Evolutionary conservation across 2,113 vertebrate genomes (phyloP).

Genomic region (Prinia subflava): DNA sequence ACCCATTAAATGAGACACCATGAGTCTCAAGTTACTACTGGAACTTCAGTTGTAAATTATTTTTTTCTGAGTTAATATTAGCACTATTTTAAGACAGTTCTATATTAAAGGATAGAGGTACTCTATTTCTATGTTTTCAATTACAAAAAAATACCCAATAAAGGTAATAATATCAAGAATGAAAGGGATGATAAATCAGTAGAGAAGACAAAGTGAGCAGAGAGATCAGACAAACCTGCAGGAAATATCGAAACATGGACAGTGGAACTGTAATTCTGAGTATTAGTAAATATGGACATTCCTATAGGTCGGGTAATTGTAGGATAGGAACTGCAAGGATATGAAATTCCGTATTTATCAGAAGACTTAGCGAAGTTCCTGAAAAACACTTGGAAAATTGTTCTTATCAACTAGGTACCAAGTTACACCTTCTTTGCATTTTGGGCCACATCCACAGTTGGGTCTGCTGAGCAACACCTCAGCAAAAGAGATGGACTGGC

Average conservation of each 20-base stretch:
- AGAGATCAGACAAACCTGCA: background rate
- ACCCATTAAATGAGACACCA: background rate
- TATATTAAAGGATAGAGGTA: background rate
- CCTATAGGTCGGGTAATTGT: background rate
- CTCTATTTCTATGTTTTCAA: background rate
- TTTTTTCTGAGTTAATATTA: background rate
- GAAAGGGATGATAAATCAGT: background rate
- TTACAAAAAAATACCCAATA: background rate
- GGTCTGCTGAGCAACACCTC: background rate
- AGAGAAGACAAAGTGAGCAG: background rate
- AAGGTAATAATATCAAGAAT: background rate
- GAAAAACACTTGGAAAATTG: background rate
- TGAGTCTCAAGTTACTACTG: background rate
- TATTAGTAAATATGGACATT: background rate
- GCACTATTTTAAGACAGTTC: background rate
- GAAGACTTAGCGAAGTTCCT: background rate
- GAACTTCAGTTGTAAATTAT: background rate
- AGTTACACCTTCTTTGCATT: background rate
- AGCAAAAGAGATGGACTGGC: background rate
- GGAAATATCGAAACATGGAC: background rate
- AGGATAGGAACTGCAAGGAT: background rate
- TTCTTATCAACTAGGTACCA: rapidly evolving
- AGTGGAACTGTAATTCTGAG: background rate
- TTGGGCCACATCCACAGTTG: background rate
- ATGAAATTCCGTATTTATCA: background rate